Conservation (phyloP, 2,797 vertebrate species). For the Ctenochaetus hawaiiensis region DNA sequence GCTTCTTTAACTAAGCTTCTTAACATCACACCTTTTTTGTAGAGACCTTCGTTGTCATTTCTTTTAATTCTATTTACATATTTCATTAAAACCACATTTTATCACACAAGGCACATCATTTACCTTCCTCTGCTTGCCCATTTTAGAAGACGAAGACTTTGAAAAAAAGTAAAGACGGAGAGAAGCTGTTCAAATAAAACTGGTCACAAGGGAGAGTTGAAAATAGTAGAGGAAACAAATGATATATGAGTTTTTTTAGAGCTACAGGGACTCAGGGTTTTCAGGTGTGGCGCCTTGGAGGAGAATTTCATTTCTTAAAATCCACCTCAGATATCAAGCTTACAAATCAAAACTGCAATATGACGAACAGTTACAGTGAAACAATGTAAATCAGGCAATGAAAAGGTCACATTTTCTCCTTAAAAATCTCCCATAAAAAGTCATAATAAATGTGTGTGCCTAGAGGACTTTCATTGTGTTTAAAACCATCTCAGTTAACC, state of each 20-base stretch:
- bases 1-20: slow-evolving; percentile 31
- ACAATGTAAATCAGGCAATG: not conserved
- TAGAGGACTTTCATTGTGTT: slow-evolving; percentile 1
- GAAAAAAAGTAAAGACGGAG: slow-evolving; percentile 47
- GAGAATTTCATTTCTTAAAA: not conserved
- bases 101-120: not conserved
- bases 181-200: slow-evolving; percentile 46
- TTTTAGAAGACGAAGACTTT: not conserved
- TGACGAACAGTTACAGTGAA: slow-evolving; percentile 22
- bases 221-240: slow-evolving; percentile 60
- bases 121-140: slow-evolving; percentile 10
- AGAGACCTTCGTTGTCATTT: slow-evolving; percentile 11
- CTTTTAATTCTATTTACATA: slow-evolving; percentile 21
- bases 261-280: slow-evolving; percentile 38
- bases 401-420: not conserved
- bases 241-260: slow-evolving; percentile 52
- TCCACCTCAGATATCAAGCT: slow-evolving; percentile 5
- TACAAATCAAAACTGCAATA: slow-evolving; percentile 26
- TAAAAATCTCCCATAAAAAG: not conserved
- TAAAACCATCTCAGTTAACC: slow-evolving; percentile 9
- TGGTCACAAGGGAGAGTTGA: slow-evolving; percentile 45
- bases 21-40: slow-evolving; percentile 31
- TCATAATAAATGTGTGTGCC: slow-evolving; percentile 2
- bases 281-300: slow-evolving; percentile 25
- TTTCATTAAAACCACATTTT: slow-evolving; percentile 32